Conservation (phyloP, 2,888 invertebrate genomes). For the Pollenia labialis region DNA sequence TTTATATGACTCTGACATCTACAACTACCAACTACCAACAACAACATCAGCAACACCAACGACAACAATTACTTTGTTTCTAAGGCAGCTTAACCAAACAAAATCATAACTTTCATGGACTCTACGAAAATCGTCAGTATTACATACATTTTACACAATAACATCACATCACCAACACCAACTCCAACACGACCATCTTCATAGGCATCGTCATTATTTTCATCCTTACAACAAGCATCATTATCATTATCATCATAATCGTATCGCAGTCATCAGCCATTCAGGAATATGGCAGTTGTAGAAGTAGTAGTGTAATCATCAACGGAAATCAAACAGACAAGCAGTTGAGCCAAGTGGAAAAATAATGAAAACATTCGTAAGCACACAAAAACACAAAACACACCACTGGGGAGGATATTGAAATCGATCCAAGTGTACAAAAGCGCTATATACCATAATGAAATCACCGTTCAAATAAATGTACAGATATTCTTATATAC, state of each 20-base stretch:
- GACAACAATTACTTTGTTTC: slow-evolving; percentile 57
- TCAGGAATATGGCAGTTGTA: slow-evolving; percentile 60
- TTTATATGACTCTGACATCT: slow-evolving; percentile 66
- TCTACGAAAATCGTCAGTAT: slow-evolving; percentile 46
- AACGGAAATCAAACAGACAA: slow-evolving; percentile 82
- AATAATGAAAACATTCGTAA: slow-evolving; percentile 82
- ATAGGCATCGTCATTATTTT: slow-evolving; percentile 32
- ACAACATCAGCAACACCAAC: slow-evolving; percentile 55
- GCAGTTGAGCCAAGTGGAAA: slow-evolving; percentile 83
- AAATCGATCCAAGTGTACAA: slow-evolving; percentile 78
- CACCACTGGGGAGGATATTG: slow-evolving; percentile 76
- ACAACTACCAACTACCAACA: slow-evolving; percentile 53
- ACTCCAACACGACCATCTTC: slow-evolving; percentile 20
- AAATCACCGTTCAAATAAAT: slow-evolving; percentile 66
- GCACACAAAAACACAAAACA: slow-evolving; percentile 65
- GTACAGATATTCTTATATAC: slow-evolving; percentile 35
- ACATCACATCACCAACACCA: slow-evolving; percentile 35
- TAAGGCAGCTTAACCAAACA: slow-evolving; percentile 67
- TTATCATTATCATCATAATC: slow-evolving; percentile 39
- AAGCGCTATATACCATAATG: slow-evolving; percentile 67
- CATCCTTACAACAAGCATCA: slow-evolving; percentile 43
- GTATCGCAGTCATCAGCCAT: slow-evolving; percentile 32
- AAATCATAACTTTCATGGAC: slow-evolving; percentile 60
- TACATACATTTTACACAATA: slow-evolving; percentile 61
- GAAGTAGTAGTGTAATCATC: slow-evolving; percentile 75